These are phyloP conservation scores for Semibalanus balanoides DNA, from an alignment of 1,140 invertebrate genomes.

Conservation along the genomic window DNA sequence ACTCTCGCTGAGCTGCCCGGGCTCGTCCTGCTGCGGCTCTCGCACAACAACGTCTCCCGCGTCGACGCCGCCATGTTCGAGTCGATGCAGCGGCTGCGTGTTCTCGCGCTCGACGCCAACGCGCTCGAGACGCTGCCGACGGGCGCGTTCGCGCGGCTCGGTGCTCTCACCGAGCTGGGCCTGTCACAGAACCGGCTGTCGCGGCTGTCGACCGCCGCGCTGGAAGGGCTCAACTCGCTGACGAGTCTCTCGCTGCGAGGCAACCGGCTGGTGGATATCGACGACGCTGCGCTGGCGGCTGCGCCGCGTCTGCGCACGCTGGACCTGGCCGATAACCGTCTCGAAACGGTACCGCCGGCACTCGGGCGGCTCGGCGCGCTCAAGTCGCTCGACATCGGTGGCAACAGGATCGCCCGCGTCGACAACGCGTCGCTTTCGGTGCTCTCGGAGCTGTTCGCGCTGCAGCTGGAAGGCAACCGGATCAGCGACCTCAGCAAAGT, in stretches of 20 bases:
- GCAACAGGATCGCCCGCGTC: constrained; percentile 66
- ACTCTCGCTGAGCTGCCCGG: constrained; percentile 67
- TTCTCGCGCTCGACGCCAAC: constrained; percentile 72
- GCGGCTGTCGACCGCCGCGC: constrained; percentile 58
- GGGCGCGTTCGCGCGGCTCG: constrained; percentile 62
- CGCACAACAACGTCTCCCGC: constrained; percentile 67
- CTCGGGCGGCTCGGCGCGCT: constrained; percentile 40
- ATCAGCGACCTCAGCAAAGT: constrained; percentile 44
- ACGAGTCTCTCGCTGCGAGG: constrained; percentile 69
- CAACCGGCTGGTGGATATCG: constrained; percentile 39
- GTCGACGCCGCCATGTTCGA: constrained; percentile 72
- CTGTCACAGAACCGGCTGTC: constrained; percentile 69
- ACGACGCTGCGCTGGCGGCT: constrained; percentile 23
- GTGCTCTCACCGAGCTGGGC: constrained; percentile 72
- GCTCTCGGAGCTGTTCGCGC: constrained; percentile 62
- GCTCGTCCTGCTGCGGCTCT: constrained; percentile 67
- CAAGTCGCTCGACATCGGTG: constrained; percentile 60
- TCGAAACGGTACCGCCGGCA: constrained; percentile 20
- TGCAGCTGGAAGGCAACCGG: constrained; percentile 65
- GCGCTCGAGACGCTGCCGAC: constrained; percentile 31
- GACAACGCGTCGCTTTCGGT: constrained; percentile 67
- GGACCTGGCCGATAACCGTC: constrained; percentile 23
- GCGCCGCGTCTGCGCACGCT: constrained; percentile 24
- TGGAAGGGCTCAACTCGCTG: constrained; percentile 69
- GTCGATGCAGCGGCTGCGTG: constrained; percentile 71